Evolutionary conservation across 35 echinoderm and acorn worm genomes (phyloP).

Genomic region (Ophioderma brevispina): DNA sequence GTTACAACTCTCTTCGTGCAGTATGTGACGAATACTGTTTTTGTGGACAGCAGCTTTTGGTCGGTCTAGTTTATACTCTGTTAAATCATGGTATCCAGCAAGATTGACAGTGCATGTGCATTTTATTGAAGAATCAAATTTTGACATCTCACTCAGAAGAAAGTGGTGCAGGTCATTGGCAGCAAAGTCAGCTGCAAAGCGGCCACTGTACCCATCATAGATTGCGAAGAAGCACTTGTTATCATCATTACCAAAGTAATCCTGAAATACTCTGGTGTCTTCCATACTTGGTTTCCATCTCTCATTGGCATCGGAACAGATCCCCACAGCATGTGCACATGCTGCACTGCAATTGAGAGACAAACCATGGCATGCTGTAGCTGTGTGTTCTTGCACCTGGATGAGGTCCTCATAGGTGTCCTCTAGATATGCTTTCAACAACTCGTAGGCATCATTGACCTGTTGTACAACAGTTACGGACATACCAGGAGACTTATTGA

Average conservation of each 20-base stretch:
- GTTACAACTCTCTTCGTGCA: conserved; percentile 91
- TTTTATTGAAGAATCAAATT: conserved; percentile 67
- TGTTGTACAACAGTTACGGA: conserved; percentile 50
- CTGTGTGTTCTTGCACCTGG: conserved; percentile 27
- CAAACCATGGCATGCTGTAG: conserved; percentile 52
- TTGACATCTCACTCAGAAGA: conserved; percentile 81
- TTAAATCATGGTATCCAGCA: conserved; percentile 82
- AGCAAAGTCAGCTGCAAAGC: conserved; percentile 90
- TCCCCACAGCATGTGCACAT: conserved; percentile 73
- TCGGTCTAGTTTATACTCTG: conserved; percentile 70
- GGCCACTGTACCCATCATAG: conserved; percentile 96
- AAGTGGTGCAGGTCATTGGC: conserved; percentile 94
- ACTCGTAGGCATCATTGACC: conserved; percentile 83
- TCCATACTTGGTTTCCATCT: conserved; percentile 93
- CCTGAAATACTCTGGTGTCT: conserved; percentile 91
- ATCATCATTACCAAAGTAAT: conserved; percentile 91
- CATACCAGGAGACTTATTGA: conserved; percentile 34
- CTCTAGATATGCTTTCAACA: conserved; percentile 79
- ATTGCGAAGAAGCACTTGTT: conserved; percentile 94
- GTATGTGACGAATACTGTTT: conserved; percentile 89
- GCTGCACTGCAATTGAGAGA: conserved; percentile 75
- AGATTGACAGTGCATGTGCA: conserved; percentile 92
- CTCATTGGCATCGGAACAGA: conserved; percentile 77
- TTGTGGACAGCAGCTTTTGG: conserved; percentile 45
- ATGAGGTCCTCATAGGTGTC: conserved; percentile 70